Evolutionary conservation across 2,113 vertebrate genomes (phyloP).

Genomic region (Sinocyclocheilus anophthalmus): DNA sequence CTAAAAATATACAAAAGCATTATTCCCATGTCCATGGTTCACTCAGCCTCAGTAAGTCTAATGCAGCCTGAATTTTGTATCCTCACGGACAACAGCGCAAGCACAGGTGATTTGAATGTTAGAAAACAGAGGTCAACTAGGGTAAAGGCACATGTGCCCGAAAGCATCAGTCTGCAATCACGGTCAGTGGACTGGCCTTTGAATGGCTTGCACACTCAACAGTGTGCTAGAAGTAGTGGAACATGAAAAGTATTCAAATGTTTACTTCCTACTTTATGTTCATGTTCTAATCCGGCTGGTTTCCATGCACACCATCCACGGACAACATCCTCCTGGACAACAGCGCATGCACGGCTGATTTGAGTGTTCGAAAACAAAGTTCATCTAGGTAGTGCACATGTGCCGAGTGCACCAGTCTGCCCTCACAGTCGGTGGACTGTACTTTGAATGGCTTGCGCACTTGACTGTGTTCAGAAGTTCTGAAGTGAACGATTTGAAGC

Average conservation of each 20-base stretch:
- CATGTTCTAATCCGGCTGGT: not conserved
- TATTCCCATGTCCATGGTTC: no score
- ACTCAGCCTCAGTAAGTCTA: no score
- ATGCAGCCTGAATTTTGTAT: not conserved
- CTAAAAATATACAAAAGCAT: no score
- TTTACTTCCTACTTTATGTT: not conserved
- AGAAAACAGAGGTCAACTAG: not conserved
- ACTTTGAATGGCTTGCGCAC: not conserved
- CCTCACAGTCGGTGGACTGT: not conserved
- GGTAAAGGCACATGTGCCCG: no score
- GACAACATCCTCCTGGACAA: not conserved
- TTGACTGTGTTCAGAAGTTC: not conserved
- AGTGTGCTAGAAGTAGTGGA: not conserved
- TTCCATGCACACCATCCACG: not conserved
- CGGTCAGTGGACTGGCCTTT: not conserved
- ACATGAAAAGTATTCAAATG: not conserved
- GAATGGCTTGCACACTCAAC: not conserved
- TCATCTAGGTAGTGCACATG: not conserved
- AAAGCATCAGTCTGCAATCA: not conserved
- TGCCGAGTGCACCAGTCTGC: not conserved
- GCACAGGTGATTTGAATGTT: not conserved
- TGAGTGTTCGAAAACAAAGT: not conserved
- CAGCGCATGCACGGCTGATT: not conserved
- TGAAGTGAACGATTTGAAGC: not conserved
- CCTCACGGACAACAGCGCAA: not conserved